A percentile compares a stretch with the other conserved stretches of the same genome.
Conservation (phyloP, 64 coral and sea anemone species). For the Montipora capricornis region DNA sequence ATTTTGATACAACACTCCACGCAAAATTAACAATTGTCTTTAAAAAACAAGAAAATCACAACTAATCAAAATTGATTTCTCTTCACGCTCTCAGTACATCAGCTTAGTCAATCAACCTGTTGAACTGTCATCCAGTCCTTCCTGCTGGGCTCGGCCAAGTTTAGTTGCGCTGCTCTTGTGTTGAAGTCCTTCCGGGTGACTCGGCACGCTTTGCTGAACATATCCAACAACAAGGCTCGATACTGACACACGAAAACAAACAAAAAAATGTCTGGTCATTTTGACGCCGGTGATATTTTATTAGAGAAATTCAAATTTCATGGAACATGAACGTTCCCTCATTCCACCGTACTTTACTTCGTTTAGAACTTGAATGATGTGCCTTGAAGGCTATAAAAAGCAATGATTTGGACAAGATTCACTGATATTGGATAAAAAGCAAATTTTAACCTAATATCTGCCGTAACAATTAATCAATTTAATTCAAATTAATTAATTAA, state of each 20-base stretch:
- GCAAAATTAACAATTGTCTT: neutral
- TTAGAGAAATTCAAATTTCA: too few species aligned
- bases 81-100: neutral
- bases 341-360: too few species aligned
- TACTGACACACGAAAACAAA: conserved; percentile 38
- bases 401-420: too few species aligned
- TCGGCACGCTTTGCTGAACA: conserved; percentile 60
- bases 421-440: too few species aligned
- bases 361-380: too few species aligned
- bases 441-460: too few species aligned
- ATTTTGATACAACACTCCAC: too few species aligned
- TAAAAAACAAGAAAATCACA: neutral
- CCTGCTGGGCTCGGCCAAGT: conserved; percentile 47
- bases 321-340: too few species aligned
- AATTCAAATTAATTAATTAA: too few species aligned
- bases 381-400: too few species aligned
- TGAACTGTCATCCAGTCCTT: conserved; percentile 71
- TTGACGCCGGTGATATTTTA: too few species aligned
- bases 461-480: too few species aligned
- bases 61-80: neutral
- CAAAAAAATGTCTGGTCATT: neutral
- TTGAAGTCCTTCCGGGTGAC: conserved; percentile 68
- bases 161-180: conserved; percentile 42
- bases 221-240: conserved; percentile 65
- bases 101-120: conserved; percentile 19